Percentiles rank a stretch among this genome's conserved stretches.
phyloP scores from a whole-genome alignment of 2,797 vertebrate species.

The Pteronotus mesoamericanus region DNA sequence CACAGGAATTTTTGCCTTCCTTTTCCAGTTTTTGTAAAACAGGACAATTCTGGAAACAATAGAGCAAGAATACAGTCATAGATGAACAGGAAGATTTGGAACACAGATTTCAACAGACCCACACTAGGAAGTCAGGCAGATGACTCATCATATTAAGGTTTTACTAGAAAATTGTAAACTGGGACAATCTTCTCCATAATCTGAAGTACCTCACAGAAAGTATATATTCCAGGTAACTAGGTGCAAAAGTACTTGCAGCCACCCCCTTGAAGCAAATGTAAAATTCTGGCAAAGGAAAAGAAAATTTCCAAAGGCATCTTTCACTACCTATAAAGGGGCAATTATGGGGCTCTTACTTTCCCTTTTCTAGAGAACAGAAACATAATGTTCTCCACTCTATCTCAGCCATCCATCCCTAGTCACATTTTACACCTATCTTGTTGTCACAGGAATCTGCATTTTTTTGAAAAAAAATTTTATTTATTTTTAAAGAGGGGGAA shows the following conservation, averaged over 20 bases:
- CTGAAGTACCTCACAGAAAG: background rate
- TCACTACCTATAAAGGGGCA: background rate
- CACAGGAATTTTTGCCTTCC: background rate
- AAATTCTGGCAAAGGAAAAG: background rate
- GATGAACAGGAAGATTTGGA: conserved; percentile 51
- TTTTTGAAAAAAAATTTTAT: too few relatives aligned
- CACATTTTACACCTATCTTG: background rate
- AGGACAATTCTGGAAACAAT: conserved; percentile 63
- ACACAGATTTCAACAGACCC: conserved; percentile 62
- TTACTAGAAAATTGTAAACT: conserved; percentile 43
- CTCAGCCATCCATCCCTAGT: background rate
- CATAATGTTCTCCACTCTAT: background rate
- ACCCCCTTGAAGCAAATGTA: background rate
- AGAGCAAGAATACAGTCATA: conserved; percentile 54
- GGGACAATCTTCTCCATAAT: conserved; percentile 5
- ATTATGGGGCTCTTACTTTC: background rate
- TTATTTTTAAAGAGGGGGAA: too few relatives aligned
- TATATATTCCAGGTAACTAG: background rate
- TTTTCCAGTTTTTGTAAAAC: conserved; percentile 66
- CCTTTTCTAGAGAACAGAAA: background rate
- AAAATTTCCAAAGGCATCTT: background rate
- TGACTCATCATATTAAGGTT: conserved; percentile 58
- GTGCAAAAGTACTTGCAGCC: background rate
- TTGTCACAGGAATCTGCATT: background rate
- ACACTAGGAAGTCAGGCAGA: conserved; percentile 52